Base-by-base conservation (phyloP, 2,113 vertebrate genomes). In the Nesospiza acunhae region DNA sequence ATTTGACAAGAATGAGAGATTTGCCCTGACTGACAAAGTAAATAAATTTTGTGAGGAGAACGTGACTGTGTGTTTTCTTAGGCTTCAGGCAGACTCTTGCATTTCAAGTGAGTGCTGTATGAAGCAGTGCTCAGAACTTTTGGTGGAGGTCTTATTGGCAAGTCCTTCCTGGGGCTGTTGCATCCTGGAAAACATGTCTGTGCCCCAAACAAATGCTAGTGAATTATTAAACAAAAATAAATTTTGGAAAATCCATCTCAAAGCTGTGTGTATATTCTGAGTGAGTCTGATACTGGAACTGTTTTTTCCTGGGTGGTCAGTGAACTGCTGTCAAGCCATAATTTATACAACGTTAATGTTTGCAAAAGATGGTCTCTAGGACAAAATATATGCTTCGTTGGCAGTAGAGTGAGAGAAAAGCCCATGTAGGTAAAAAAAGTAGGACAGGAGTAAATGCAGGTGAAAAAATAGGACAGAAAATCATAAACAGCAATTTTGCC, bases 1-100 rank as follows among this genome's bases (percentile, higher is more conserved):
- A 97, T 92, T 94, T 90, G 93, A 95, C 91, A 95, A 56, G 69
- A 96, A 76, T 76, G 72, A 91, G 55, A 95, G 83, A 96, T 94
- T 97, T 91, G 49, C 77, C 80, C 66, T 76, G 77, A 91, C 46
- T 89, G 81, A 87, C 86, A 70, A 9, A 92, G 76, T 75, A 90
- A 95, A 94, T 93, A 96, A 89, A 94, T 96, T 82, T 60, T 73
- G 81, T 44, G 81, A 84, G 76, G 81, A 67, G 56, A 94, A 93
- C 8, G 5, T 50, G 66, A 92, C 79, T 67, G 13, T 42, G 49
- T n/a, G 70, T 56, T 92, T 83, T 77, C 63, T 91, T 77, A 80
- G 81, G 94, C 95, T 95, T 74, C 81, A 73, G 91, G 89, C 81
- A 96, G 62, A n/a, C n/a, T 87, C 64, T 52, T 67, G 31, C 37